Conservation (phyloP, 2,113 vertebrate genomes). For the Sorex araneus region DNA sequence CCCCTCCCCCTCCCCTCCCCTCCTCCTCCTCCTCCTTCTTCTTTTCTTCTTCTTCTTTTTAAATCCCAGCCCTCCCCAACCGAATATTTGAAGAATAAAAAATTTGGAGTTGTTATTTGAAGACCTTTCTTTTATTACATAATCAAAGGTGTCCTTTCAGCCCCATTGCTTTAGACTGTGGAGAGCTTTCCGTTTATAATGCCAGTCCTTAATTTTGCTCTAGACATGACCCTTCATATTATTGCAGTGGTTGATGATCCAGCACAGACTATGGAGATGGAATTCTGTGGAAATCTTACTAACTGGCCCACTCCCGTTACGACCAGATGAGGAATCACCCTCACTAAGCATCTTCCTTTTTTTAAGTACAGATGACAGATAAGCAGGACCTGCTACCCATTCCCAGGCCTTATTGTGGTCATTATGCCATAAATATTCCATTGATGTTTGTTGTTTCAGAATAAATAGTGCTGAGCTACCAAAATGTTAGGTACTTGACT, state of each 20-base stretch:
- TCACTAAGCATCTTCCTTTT: background rate
- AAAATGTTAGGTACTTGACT: background rate
- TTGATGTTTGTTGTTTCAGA: constrained; percentile 22
- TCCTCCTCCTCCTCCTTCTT: too few species aligned
- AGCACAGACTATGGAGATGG: background rate
- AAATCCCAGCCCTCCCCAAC: background rate
- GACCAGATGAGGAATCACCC: background rate
- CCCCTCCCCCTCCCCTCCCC: too few species aligned
- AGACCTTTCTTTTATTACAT: background rate
- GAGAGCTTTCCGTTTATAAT: background rate
- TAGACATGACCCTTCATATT: background rate
- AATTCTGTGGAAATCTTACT: background rate
- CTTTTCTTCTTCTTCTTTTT: too few species aligned
- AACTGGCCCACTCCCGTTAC: background rate
- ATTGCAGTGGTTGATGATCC: constrained; percentile 1
- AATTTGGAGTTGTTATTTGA: constrained; percentile 3
- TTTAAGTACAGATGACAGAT: background rate
- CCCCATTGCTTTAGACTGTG: background rate
- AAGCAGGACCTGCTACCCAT: background rate
- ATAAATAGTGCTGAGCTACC: background rate
- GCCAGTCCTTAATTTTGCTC: background rate
- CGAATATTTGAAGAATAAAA: constrained; percentile 37
- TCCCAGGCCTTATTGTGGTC: background rate
- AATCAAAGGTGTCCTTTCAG: background rate
- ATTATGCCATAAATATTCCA: background rate